phyloP scores from a whole-genome alignment of 2,797 vertebrate species.

The Lepus townsendii region DNA sequence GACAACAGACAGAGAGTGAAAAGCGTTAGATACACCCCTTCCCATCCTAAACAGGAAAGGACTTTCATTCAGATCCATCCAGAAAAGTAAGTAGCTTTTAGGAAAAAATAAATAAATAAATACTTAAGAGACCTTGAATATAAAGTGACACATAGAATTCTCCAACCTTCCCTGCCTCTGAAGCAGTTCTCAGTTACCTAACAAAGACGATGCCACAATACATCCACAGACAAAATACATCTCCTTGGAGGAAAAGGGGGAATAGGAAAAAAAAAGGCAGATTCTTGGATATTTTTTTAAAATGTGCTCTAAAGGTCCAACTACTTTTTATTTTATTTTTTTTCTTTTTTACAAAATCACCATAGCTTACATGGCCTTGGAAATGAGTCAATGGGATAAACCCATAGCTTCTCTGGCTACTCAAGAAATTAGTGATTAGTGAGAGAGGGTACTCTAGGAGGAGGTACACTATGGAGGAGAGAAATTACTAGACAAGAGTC shows the following conservation, averaged over 20 bases:
- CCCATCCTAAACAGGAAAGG: neutral
- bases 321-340: neutral
- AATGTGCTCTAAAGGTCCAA: neutral
- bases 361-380: constrained; percentile 15
- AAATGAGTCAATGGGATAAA: constrained; percentile 31
- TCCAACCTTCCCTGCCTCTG: constrained; percentile 52
- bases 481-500: constrained; percentile 75
- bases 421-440: constrained; percentile 59
- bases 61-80: constrained; percentile 59
- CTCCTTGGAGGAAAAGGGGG: neutral
- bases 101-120: constrained; percentile 57
- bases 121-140: constrained; percentile 67
- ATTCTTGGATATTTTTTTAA: constrained; percentile 10
- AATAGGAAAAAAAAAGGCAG: neutral
- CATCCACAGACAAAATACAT: neutral
- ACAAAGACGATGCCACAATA: constrained; percentile 6
- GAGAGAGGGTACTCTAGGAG: neutral
- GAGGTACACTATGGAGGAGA: constrained; percentile 56
- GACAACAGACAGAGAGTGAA: constrained; percentile 34
- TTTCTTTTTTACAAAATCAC: neutral
- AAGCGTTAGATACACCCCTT: neutral
- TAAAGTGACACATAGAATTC: constrained; percentile 59
- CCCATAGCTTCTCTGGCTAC: neutral
- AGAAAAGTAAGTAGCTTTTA: constrained; percentile 66
- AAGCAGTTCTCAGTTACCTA: constrained; percentile 63